These are phyloP conservation scores for Crocidura indochinensis DNA, from an alignment of 2,797 vertebrate genomes.

Conservation along the genomic window DNA sequence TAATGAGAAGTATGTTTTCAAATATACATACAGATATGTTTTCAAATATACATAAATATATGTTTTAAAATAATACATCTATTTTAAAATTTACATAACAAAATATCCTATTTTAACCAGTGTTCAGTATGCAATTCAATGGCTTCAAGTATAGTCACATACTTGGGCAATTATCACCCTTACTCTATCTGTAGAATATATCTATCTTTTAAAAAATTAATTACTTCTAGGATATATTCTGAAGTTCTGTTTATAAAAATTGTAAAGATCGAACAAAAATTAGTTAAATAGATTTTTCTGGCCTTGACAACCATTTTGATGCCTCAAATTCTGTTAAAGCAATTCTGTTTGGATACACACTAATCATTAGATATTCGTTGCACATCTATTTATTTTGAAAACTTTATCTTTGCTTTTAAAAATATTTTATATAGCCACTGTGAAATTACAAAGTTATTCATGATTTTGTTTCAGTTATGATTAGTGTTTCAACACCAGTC, in stretches of 20 bases:
- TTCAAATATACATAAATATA: no score
- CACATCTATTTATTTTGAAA: no score
- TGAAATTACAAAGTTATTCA: no score
- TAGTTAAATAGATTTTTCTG: not conserved
- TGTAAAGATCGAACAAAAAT: constrained; percentile 8
- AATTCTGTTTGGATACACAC: not conserved
- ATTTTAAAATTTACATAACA: not conserved
- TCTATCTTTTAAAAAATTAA: not conserved
- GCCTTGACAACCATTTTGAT: not conserved
- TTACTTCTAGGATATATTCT: not conserved
- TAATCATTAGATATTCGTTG: not conserved
- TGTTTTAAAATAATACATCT: no score
- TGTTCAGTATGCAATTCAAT: not conserved
- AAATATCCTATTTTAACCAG: not conserved
- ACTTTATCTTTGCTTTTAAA: no score
- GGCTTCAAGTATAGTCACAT: not conserved
- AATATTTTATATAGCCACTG: no score
- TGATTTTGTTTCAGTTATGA: no score
- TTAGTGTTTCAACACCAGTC: no score
- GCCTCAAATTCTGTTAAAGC: not conserved
- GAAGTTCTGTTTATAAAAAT: not conserved
- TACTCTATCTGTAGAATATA: not conserved
- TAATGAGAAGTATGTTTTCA: not conserved
- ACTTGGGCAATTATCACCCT: not conserved
- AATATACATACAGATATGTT: not conserved